Conservation (phyloP, 2,113 vertebrate species). For the Guaruba guarouba region DNA sequence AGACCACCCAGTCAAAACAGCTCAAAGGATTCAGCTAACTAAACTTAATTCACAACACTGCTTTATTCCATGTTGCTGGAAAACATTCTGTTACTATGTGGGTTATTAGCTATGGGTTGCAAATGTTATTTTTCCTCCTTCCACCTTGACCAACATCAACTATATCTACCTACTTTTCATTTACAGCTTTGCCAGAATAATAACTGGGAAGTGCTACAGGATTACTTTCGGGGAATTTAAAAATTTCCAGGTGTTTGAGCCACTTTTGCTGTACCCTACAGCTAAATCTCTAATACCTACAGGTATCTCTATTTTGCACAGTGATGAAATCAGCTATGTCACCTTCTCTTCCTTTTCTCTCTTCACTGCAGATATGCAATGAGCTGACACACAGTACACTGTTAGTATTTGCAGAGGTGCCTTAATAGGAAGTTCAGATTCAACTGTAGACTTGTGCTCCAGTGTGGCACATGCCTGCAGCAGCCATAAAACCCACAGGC, state of each 20-base stretch:
- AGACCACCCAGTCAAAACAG: background rate
- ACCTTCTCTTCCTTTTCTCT: background rate
- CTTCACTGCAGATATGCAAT: background rate
- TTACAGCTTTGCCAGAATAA: background rate
- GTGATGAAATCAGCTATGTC: background rate
- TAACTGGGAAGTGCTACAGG: background rate
- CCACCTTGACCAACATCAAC: background rate
- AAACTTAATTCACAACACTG: background rate
- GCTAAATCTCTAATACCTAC: background rate
- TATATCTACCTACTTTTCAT: background rate
- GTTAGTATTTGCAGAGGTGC: slow-evolving; percentile 17
- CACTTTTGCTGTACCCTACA: background rate
- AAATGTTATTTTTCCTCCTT: background rate
- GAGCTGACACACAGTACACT: background rate
- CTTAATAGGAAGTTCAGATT: background rate
- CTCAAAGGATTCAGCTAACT: background rate
- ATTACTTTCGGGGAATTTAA: background rate
- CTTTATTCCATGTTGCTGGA: background rate
- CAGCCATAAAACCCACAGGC: background rate
- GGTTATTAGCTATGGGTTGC: background rate
- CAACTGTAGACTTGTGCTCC: background rate
- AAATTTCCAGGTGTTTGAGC: background rate
- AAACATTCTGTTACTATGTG: background rate
- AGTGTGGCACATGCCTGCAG: background rate
- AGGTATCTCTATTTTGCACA: background rate